These are phyloP conservation scores for Hyphantria cunea DNA, from an alignment of 1,140 invertebrate genomes.

Conservation along the genomic window DNA sequence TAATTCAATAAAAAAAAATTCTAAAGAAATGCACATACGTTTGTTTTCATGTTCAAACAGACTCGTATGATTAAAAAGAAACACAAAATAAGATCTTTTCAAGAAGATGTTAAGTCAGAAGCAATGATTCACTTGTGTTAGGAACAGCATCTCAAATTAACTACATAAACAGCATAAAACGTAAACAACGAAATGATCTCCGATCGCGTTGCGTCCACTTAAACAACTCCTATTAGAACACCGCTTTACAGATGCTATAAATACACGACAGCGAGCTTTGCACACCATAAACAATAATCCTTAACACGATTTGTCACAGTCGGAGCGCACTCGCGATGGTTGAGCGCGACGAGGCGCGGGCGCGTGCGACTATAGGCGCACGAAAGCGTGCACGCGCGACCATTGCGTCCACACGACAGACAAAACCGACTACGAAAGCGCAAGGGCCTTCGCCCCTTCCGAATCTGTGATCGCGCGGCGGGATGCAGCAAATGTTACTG, in stretches of 20 bases:
- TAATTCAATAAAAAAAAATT: conserved; percentile 12
- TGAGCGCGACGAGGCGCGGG: conserved; percentile 35
- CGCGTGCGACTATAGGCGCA: conserved; percentile 43
- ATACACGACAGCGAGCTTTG: conserved; percentile 50
- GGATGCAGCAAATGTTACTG: conserved; percentile 71
- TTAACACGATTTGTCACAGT: conserved; percentile 55
- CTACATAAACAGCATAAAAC: conserved; percentile 60
- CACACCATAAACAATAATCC: conserved; percentile 60
- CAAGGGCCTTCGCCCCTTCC: conserved; percentile 74
- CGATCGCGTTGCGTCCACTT: conserved; percentile 54
- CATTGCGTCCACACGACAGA: conserved; percentile 70
- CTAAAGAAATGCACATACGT: conserved; percentile 1
- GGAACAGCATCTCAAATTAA: conserved; percentile 57
- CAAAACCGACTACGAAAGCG: conserved; percentile 57
- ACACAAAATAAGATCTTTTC: conserved; percentile 34
- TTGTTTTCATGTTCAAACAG: conserved; percentile 13
- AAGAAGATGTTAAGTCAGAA: conserved; percentile 47
- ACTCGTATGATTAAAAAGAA: conserved; percentile 5
- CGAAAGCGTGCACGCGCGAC: conserved; percentile 62
- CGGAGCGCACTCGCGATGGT: conserved; percentile 34
- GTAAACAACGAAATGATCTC: conserved; percentile 65
- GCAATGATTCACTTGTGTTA: conserved; percentile 67
- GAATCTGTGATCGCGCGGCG: conserved; percentile 70
- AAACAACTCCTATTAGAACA: conserved; percentile 50
- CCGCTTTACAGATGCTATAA: conserved; percentile 50